These are phyloP conservation scores for Spongia lamella DNA, from an alignment of 37 sponge, comb jelly and placozoan species.

Conservation along the genomic window DNA sequence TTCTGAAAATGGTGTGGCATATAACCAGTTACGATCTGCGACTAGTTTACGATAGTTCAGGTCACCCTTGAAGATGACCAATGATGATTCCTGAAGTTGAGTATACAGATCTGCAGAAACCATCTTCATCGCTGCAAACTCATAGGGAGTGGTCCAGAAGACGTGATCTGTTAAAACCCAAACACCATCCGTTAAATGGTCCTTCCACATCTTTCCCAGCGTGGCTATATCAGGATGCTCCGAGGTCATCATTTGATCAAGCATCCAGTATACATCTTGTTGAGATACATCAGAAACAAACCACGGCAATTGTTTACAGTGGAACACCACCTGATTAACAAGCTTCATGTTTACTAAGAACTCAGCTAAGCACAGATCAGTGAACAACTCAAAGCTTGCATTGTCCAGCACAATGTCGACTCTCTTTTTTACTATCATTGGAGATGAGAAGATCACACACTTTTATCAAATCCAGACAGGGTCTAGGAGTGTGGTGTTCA, in stretches of 20 bases:
- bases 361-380: slow-evolving; percentile 89
- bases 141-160: slow-evolving; percentile 92
- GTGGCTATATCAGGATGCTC: slow-evolving; percentile 18
- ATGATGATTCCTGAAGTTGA: slow-evolving; percentile 47
- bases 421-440: no score
- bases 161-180: slow-evolving; percentile 66
- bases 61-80: slow-evolving; percentile 95
- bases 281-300: slow-evolving; percentile 91
- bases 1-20: slow-evolving; percentile 67
- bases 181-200: slow-evolving; percentile 36
- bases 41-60: slow-evolving; percentile 97
- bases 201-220: no score
- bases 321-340: slow-evolving; percentile 66
- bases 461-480: no score
- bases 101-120: slow-evolving; percentile 82
- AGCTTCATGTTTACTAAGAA: slow-evolving; percentile 58
- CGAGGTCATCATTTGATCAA: slow-evolving; percentile 50
- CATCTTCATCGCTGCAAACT: slow-evolving; percentile 80
- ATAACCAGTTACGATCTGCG: slow-evolving; percentile 89
- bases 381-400: slow-evolving; percentile 90
- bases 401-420: slow-evolving; percentile 94
- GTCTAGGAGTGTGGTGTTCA: no score
- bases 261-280: slow-evolving; percentile 75
- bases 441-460: no score
- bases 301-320: slow-evolving; percentile 94